These are phyloP conservation scores for Campaea margaritaria DNA, from an alignment of 2,888 invertebrate genomes.

Conservation along the genomic window DNA sequence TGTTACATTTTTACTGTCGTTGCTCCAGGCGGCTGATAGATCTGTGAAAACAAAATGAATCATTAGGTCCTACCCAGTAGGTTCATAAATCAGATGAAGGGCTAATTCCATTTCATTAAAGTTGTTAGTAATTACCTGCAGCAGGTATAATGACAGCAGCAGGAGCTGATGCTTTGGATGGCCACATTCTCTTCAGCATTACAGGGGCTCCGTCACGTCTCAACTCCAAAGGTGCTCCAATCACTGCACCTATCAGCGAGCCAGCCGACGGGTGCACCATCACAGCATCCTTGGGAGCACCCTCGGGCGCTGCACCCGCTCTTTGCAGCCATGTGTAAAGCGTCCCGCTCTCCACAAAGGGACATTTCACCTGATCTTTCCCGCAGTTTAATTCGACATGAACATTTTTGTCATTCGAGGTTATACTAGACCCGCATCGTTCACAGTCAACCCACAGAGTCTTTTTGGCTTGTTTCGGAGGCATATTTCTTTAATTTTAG, in stretches of 20 bases:
- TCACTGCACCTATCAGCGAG: conserved; percentile 69
- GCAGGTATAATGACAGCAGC: conserved; percentile 76
- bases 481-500: conserved; percentile 43
- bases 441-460: conserved; percentile 87
- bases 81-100: too few relatives aligned
- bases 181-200: conserved; percentile 78
- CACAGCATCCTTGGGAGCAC: conserved; percentile 71
- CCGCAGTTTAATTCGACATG: conserved; percentile 84
- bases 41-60: conserved; percentile 50
- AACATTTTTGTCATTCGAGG: conserved; percentile 84
- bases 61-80: background rate
- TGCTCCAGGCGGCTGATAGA: conserved; percentile 68
- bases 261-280: conserved; percentile 75
- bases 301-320: conserved; percentile 64
- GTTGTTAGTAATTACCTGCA: conserved; percentile 68
- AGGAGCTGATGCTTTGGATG: conserved; percentile 74
- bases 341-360: conserved; percentile 65
- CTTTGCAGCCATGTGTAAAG: conserved; percentile 74
- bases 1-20: conserved; percentile 67
- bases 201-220: conserved; percentile 68
- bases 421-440: conserved; percentile 83
- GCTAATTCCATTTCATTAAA: too few relatives aligned
- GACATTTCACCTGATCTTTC: conserved; percentile 76
- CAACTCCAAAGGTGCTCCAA: conserved; percentile 70
- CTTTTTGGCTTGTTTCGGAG: conserved; percentile 82